Conservation (phyloP, 2,888 invertebrate species). For the Leptinotarsa peninsularis region DNA sequence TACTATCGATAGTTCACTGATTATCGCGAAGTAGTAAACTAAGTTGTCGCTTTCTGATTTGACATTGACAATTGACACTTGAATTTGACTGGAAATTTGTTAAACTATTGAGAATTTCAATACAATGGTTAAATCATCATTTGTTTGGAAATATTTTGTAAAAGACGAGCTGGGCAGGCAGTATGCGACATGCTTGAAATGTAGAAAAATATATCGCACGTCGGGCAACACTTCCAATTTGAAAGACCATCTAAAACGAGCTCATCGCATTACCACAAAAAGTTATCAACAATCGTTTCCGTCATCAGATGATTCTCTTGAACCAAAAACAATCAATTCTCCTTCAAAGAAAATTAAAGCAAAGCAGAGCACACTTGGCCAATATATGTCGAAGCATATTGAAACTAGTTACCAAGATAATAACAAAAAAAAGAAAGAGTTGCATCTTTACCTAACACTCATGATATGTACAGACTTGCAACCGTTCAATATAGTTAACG, state of each 20-base stretch:
- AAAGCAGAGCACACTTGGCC: not conserved
- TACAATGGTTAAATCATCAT: not conserved
- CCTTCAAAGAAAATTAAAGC: not conserved
- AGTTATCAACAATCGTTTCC: not conserved
- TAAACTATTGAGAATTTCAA: not conserved
- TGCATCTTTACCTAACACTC: not conserved
- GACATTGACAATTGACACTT: not conserved
- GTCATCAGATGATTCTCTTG: not conserved
- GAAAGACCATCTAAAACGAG: slow-evolving; percentile 2
- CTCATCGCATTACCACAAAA: not conserved
- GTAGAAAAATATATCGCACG: not conserved
- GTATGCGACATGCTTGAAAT: slow-evolving; percentile 3
- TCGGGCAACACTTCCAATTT: slow-evolving; percentile 10
- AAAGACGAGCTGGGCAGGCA: not conserved
- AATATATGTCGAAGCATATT: not conserved
- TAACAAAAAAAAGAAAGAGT: not conserved
- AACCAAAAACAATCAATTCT: not conserved
- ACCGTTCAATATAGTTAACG: not conserved
- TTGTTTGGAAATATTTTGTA: slow-evolving; percentile 13
- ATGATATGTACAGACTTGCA: not conserved
- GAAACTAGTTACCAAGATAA: not conserved
- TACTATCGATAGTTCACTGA: slow-evolving; percentile 4
- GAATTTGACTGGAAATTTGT: not conserved
- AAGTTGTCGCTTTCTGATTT: not conserved
- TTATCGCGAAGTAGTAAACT: not conserved